phyloP scores from a whole-genome alignment of 2,113 vertebrate genomes.

The Glaucomys volans region DNA sequence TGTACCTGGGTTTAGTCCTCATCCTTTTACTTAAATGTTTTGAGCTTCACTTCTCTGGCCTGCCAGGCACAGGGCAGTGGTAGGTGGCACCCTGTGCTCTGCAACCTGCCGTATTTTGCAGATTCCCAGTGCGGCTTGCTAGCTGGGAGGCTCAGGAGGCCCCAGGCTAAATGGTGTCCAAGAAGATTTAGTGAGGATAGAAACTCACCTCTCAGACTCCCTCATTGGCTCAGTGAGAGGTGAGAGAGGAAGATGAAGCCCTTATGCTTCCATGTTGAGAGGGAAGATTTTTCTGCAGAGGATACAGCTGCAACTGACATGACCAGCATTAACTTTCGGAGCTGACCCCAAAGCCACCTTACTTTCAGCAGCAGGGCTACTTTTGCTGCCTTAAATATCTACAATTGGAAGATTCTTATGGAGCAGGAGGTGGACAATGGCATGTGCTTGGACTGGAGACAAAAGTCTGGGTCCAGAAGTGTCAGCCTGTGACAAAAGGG shows the following conservation, averaged over 20 bases:
- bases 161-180: background rate
- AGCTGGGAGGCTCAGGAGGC: background rate
- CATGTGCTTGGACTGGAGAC: background rate
- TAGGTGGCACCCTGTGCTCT: accelerated
- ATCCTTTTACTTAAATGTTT: background rate
- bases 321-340: background rate
- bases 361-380: background rate
- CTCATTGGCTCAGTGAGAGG: background rate
- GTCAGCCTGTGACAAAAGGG: background rate
- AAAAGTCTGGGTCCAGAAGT: background rate
- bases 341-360: background rate
- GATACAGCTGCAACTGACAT: background rate
- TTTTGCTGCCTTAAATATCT: background rate
- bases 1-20: background rate
- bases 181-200: background rate
- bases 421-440: background rate
- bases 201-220: background rate
- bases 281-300: background rate
- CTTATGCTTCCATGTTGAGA: background rate
- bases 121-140: background rate
- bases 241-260: background rate
- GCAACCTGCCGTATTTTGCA: background rate
- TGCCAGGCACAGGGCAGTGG: too few relatives aligned
- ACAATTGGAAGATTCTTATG: background rate
- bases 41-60: background rate